Evolutionary conservation across 2,888 invertebrate species (phyloP).

Genomic region (Pegoplata infirma): DNA sequence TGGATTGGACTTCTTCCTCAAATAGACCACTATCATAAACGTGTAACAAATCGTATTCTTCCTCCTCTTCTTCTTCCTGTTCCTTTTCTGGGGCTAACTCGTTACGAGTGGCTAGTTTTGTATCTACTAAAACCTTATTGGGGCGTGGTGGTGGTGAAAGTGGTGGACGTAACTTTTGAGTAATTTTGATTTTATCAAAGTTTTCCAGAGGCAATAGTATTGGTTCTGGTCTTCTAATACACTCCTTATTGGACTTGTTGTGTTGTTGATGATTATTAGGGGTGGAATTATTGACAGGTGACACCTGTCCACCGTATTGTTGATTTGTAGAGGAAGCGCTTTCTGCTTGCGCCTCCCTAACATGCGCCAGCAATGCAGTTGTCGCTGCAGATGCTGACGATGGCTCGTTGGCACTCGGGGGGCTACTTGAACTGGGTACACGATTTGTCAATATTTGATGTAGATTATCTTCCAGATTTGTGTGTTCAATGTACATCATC

Average conservation of each 20-base stretch:
- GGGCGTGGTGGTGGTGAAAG: background rate
- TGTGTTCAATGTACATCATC: conserved; percentile 69
- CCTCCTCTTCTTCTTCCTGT: conserved; percentile 33
- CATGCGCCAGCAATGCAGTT: conserved; percentile 62
- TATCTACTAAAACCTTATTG: no score
- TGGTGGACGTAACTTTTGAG: background rate
- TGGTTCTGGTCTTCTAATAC: conserved; percentile 40
- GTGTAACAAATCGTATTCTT: conserved; percentile 63
- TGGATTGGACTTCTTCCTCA: conserved; percentile 24
- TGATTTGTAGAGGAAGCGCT: conserved; percentile 52
- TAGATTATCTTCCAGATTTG: conserved; percentile 65
- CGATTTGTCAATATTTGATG: conserved; percentile 64
- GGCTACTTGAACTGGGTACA: conserved; percentile 55
- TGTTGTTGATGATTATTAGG: background rate
- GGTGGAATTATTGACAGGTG: background rate
- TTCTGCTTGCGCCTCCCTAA: conserved; percentile 55
- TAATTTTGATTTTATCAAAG: conserved; percentile 6
- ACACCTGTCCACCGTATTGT: conserved; percentile 40
- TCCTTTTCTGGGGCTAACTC: background rate
- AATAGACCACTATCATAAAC: conserved; percentile 52
- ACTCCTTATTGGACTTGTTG: conserved; percentile 37
- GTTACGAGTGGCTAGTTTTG: no score
- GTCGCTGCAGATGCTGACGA: conserved; percentile 54
- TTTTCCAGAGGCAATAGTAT: conserved; percentile 45
- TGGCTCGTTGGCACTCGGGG: conserved; percentile 61